Percentiles rank a stretch among this genome's conserved stretches.
phyloP scores from a whole-genome alignment of 2,797 vertebrate genomes.

The Poeciliopsis turneri region DNA sequence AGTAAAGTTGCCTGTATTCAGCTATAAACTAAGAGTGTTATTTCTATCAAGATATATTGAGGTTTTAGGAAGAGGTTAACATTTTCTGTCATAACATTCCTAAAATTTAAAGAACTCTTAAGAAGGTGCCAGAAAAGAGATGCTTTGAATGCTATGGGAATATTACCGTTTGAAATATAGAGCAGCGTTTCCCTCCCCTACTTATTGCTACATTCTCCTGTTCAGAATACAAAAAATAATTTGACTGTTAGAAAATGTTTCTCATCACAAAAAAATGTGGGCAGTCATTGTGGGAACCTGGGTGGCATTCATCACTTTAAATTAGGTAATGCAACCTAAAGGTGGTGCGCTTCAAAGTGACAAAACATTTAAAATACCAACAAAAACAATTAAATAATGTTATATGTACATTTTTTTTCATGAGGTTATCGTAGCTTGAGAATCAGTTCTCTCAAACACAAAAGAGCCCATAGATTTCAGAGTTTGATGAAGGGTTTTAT shows the following conservation, averaged over 20 bases:
- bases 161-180: neutral
- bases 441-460: neutral
- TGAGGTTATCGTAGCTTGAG: neutral
- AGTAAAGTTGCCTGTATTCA: neutral
- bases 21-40: neutral
- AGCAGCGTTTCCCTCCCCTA: neutral
- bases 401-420: neutral
- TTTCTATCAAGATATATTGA: neutral
- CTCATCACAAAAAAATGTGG: neutral
- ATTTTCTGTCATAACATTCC: neutral
- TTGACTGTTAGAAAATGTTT: neutral
- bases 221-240: neutral
- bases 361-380: neutral
- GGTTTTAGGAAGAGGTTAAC: neutral
- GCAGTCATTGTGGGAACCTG: neutral
- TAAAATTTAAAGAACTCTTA: neutral
- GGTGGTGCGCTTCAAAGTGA: neutral
- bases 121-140: neutral
- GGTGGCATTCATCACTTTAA: neutral
- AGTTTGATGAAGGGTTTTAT: neutral
- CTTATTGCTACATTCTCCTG: neutral
- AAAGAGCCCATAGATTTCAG: neutral
- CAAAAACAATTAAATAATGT: neutral
- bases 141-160: neutral
- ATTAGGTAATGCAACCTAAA: neutral